Conservation (phyloP, 1,140 invertebrate genomes). For the Drosophila elegans region DNA sequence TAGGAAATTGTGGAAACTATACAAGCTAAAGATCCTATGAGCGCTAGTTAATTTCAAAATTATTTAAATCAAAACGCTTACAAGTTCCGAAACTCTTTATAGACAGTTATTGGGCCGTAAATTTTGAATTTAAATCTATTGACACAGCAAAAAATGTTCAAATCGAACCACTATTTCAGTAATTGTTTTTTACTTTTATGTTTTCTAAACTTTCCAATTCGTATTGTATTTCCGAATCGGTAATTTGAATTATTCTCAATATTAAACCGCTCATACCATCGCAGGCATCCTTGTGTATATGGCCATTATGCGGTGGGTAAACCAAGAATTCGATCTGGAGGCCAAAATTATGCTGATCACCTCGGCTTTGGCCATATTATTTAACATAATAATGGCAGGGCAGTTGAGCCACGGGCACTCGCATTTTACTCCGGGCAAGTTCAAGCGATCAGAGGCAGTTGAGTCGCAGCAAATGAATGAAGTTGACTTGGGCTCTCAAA, state of each 20-base stretch:
- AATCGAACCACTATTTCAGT: too few relatives aligned
- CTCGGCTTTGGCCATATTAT: conserved; percentile 90
- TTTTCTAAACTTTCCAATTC: too few relatives aligned
- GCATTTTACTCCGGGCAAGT: conserved; percentile 4
- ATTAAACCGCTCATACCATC: not conserved
- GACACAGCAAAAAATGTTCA: too few relatives aligned
- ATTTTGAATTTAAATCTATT: too few relatives aligned
- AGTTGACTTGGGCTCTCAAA: not conserved
- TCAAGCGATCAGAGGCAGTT: not conserved
- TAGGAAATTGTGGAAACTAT: too few relatives aligned
- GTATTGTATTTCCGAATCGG: too few relatives aligned
- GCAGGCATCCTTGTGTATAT: conserved; percentile 91
- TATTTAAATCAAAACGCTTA: too few relatives aligned
- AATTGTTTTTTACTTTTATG: too few relatives aligned
- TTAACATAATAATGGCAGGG: conserved; percentile 95
- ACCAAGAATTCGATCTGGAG: conserved; percentile 91
- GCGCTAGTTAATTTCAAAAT: too few relatives aligned
- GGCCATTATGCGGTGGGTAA: conserved; percentile 90
- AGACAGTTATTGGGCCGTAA: too few relatives aligned
- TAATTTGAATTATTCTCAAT: not conserved
- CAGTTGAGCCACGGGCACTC: conserved; percentile 86
- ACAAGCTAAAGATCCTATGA: too few relatives aligned
- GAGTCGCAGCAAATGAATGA: not conserved
- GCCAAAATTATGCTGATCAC: conserved; percentile 94
- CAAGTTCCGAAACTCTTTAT: too few relatives aligned